Evolutionary conservation across 2,113 vertebrate species (phyloP).

Genomic region (Turnix velox): DNA sequence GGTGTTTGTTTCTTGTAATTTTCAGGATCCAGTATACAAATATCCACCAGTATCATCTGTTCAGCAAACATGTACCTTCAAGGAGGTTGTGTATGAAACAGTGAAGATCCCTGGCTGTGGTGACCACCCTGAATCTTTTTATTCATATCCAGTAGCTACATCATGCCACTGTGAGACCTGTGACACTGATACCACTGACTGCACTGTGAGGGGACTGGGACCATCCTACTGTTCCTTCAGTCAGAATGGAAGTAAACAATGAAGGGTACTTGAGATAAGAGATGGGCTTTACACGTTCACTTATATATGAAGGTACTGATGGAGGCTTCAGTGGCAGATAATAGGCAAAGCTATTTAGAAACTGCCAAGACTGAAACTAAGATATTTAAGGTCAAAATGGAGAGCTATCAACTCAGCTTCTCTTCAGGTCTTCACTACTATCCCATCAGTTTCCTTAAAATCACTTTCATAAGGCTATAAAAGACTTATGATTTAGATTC

Average conservation of each 20-base stretch:
- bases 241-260: conserved; percentile 61
- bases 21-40: conserved; percentile 79
- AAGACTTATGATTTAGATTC: not conserved
- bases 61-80: conserved; percentile 83
- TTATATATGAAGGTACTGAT: not conserved
- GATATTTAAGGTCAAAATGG: not conserved
- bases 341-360: not conserved
- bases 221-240: conserved; percentile 75
- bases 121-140: conserved; percentile 64
- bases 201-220: conserved; percentile 71
- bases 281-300: not conserved
- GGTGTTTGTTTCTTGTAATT: not conserved
- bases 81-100: conserved; percentile 81
- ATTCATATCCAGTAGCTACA: conserved; percentile 83
- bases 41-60: conserved; percentile 23
- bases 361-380: not conserved
- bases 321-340: not conserved
- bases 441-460: not conserved
- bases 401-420: not conserved
- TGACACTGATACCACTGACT: conserved; percentile 76
- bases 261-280: not conserved
- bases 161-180: conserved; percentile 82
- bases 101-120: conserved; percentile 81
- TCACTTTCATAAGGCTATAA: not conserved
- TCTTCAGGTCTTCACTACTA: not conserved